Conservation (phyloP, 2,888 invertebrate species). For the Molorchus minor region DNA sequence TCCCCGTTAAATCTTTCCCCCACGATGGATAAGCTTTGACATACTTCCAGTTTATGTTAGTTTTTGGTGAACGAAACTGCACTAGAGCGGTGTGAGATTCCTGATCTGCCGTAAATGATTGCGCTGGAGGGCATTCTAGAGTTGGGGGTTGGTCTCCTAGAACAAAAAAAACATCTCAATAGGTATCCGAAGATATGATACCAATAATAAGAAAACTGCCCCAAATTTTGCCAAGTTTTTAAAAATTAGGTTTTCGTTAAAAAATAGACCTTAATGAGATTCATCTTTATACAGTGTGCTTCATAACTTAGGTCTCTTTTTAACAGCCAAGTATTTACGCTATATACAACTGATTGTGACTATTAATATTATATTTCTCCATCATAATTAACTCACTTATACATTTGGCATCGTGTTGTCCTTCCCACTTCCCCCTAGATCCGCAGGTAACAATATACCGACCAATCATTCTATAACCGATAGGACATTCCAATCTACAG, state of each 20-base stretch:
- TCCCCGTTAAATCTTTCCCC: conserved; percentile 64
- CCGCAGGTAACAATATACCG: conserved; percentile 63
- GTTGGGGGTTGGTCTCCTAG: conserved; percentile 26
- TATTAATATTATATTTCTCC: no score
- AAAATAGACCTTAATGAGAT: no score
- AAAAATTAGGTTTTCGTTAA: no score
- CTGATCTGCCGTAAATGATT: conserved; percentile 50
- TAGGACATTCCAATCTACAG: conserved; percentile 64
- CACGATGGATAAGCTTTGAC: conserved; percentile 64
- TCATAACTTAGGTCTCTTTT: no score
- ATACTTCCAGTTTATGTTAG: conserved; percentile 67
- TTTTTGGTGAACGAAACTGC: conserved; percentile 55
- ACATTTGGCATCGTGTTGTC: conserved; percentile 62
- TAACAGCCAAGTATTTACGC: no score
- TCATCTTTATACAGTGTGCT: no score
- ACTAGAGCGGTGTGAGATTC: conserved; percentile 12
- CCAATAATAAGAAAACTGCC: no score
- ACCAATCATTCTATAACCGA: conserved; percentile 61
- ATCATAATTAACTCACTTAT: conserved; percentile 61
- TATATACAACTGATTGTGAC: no score
- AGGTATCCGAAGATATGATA: background rate
- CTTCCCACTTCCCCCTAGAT: conserved; percentile 62
- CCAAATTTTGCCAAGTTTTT: no score
- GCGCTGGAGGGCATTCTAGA: conserved; percentile 65
- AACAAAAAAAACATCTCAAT: conserved; percentile 18